These are phyloP conservation scores for Poecile atricapillus DNA, from an alignment of 2,113 vertebrate genomes.

Conservation along the genomic window DNA sequence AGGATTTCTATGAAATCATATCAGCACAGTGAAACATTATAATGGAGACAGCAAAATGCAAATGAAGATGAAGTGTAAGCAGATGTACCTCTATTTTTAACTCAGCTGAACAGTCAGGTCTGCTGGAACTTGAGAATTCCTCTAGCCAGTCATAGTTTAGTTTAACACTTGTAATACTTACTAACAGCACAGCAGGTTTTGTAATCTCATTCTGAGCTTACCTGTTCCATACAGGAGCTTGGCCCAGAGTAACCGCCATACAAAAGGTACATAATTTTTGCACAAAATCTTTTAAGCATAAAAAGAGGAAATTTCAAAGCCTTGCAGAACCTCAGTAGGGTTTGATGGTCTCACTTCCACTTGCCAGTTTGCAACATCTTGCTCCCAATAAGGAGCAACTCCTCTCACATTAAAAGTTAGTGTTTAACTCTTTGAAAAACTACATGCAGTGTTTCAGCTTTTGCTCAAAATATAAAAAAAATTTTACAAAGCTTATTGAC, in stretches of 20 bases:
- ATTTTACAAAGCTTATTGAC: not conserved
- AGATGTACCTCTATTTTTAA: slow-evolving; percentile 24
- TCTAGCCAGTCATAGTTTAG: not conserved
- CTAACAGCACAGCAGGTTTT: not conserved
- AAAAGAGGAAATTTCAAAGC: not conserved
- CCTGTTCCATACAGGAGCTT: not conserved
- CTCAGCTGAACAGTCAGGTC: not conserved
- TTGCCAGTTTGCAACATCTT: not conserved
- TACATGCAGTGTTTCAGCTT: not conserved
- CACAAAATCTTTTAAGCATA: not conserved
- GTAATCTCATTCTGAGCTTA: not conserved
- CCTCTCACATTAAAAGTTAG: not conserved
- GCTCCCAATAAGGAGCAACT: not conserved
- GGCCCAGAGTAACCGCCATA: not conserved
- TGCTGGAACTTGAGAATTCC: not conserved
- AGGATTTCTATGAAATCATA: slow-evolving; percentile 33
- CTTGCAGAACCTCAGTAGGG: not conserved
- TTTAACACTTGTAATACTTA: not conserved
- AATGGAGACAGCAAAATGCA: not conserved
- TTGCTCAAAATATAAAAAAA: not conserved
- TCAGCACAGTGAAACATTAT: not conserved
- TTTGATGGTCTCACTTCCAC: not conserved
- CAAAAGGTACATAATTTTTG: not conserved
- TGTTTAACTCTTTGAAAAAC: not conserved
- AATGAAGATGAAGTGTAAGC: slow-evolving; percentile 28